A percentile compares a stretch with the other conserved stretches of the same genome.
phyloP scores from a whole-genome alignment of 2,888 invertebrate species.

The Pelosia muscerda region DNA sequence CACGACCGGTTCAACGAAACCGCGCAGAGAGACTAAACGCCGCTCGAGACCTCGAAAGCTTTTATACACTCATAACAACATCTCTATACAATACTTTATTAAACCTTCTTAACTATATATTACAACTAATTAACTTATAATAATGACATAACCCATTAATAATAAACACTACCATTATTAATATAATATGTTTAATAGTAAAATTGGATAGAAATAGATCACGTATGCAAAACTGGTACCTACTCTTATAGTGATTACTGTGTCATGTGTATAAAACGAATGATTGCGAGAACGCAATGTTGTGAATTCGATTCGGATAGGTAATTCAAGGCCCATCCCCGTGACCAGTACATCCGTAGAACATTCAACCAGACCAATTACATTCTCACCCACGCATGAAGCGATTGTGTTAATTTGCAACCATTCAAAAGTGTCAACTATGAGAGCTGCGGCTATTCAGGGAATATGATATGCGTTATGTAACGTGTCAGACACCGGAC shows the following conservation, averaged over 20 bases:
- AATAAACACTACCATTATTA: neutral
- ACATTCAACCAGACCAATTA: conserved; percentile 63
- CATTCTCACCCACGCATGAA: conserved; percentile 37
- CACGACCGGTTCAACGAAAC: conserved; percentile 75
- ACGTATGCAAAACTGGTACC: conserved; percentile 23
- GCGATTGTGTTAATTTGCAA: conserved; percentile 23
- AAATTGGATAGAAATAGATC: neutral
- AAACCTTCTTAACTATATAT: conserved; percentile 20
- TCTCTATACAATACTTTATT: conserved; percentile 48
- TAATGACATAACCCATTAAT: neutral
- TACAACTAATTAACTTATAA: neutral
- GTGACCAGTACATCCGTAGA: conserved; percentile 75
- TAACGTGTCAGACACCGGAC: conserved; percentile 21
- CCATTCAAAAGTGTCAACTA: conserved; percentile 26
- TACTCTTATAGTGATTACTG: conserved; percentile 44
- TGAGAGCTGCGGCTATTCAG: conserved; percentile 8
- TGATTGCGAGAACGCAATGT: conserved; percentile 61
- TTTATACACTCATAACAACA: conserved; percentile 76
- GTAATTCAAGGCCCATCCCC: conserved; percentile 78
- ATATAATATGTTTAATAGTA: neutral
- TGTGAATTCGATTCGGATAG: conserved; percentile 72
- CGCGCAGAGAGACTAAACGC: conserved; percentile 79
- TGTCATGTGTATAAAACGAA: conserved; percentile 56
- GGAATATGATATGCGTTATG: conserved; percentile 11
- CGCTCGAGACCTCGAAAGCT: conserved; percentile 73